Evolutionary conservation across 2,797 vertebrate genomes (phyloP).

Genomic region (Labroides dimidiatus): DNA sequence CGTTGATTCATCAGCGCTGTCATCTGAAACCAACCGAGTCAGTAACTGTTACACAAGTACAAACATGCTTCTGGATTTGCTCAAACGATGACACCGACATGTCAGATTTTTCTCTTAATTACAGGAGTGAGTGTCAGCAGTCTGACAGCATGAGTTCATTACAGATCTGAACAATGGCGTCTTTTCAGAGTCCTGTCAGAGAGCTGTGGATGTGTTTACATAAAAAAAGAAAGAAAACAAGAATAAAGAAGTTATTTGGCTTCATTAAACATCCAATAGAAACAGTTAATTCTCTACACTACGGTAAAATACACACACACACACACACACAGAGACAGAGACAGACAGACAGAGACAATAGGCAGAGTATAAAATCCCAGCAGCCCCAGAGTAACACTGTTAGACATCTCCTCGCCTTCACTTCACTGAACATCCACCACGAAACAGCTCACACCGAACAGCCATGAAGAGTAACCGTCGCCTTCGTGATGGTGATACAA

Average conservation of each 20-base stretch:
- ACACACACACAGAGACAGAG: no score
- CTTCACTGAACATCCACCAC: conserved; percentile 4
- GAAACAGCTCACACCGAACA: conserved; percentile 19
- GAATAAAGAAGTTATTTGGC: not conserved
- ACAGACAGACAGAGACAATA: not conserved
- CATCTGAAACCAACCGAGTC: no score
- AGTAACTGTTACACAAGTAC: no score
- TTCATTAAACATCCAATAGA: conserved; percentile 14
- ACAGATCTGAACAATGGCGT: no score
- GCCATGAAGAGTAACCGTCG: not conserved
- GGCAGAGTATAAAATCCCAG: conserved; percentile 11
- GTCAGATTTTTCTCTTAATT: no score
- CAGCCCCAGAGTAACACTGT: conserved; percentile 11
- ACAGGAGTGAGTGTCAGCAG: no score
- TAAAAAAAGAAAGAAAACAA: conserved; percentile 1
- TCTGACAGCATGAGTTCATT: no score
- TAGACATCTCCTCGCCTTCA: conserved; percentile 3
- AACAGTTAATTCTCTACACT: conserved; percentile 5
- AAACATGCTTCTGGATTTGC: no score
- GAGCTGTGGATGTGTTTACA: not conserved
- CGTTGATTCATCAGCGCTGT: no score
- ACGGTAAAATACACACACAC: not conserved
- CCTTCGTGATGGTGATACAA: no score
- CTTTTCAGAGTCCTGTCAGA: no score
- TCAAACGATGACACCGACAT: no score